Conservation (phyloP, 2,113 vertebrate species). For the Pachyramphus minor region DNA sequence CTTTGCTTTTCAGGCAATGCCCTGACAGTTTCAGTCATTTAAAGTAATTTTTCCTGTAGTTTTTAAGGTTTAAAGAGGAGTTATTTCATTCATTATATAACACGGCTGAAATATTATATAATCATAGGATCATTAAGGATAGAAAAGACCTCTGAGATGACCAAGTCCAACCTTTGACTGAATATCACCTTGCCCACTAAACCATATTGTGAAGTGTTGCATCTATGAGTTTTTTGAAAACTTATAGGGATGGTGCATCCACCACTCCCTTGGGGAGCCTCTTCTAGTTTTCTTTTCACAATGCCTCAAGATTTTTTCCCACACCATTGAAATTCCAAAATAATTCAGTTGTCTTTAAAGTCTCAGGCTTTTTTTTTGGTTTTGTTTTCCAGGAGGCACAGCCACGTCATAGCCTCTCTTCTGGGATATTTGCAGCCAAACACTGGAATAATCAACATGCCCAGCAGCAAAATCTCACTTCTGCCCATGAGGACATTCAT, state of each 20-base stretch:
- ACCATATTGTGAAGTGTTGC: neutral
- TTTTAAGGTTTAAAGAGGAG: neutral
- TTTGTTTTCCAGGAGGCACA: neutral
- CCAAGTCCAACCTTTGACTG: neutral
- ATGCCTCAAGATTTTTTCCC: neutral
- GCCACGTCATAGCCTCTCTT: rapidly evolving
- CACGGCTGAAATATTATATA: neutral
- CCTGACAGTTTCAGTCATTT: neutral
- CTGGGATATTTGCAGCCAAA: neutral
- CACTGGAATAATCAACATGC: neutral
- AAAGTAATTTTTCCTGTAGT: neutral
- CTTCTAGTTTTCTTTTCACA: neutral
- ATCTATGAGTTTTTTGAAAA: neutral
- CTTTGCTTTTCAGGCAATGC: neutral
- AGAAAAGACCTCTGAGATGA: neutral
- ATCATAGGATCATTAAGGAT: no score
- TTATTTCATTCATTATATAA: neutral
- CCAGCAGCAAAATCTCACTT: neutral
- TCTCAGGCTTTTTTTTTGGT: neutral
- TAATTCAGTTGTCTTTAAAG: neutral
- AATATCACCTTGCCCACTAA: neutral
- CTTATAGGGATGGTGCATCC: neutral
- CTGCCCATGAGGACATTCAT: neutral
- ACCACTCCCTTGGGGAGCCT: neutral
- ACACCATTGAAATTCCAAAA: neutral